Conservation (phyloP, 2,113 vertebrate genomes). For the Catagonus wagneri region DNA sequence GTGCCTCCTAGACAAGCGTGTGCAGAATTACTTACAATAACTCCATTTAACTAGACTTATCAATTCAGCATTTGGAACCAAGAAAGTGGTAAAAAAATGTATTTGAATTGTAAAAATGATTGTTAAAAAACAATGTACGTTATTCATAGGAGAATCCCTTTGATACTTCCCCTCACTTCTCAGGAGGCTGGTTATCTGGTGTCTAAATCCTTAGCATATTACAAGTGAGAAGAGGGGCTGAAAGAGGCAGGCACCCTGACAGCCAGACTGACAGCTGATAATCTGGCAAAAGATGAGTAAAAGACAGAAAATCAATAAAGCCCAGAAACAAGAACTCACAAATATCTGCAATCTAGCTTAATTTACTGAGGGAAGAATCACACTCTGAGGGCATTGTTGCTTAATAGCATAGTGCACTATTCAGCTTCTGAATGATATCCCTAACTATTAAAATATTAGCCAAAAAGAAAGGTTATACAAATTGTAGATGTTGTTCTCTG, state of each 20-base stretch:
- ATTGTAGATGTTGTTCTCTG: neutral
- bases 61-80: conserved; percentile 22
- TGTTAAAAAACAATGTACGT: neutral
- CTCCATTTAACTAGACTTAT: neutral
- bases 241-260: neutral
- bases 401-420: neutral
- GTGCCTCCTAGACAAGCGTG: neutral
- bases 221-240: conserved; percentile 9
- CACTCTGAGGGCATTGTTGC: neutral
- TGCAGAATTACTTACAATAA: neutral
- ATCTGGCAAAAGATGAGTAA: conserved; percentile 20
- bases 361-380: neutral
- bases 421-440: conserved; percentile 7
- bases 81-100: neutral
- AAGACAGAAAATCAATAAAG: conserved; percentile 44
- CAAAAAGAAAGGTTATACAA: neutral
- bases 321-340: conserved; percentile 12
- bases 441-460: conserved; percentile 15
- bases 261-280: conserved; percentile 50
- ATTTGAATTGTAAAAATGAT: neutral
- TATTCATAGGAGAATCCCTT: neutral
- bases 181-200: neutral
- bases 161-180: neutral
- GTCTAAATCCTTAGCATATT: conserved; percentile 37
- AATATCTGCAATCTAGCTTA: neutral